Evolutionary conservation across 1,140 invertebrate species (phyloP).

Genomic region (Cotesia glomerata): DNA sequence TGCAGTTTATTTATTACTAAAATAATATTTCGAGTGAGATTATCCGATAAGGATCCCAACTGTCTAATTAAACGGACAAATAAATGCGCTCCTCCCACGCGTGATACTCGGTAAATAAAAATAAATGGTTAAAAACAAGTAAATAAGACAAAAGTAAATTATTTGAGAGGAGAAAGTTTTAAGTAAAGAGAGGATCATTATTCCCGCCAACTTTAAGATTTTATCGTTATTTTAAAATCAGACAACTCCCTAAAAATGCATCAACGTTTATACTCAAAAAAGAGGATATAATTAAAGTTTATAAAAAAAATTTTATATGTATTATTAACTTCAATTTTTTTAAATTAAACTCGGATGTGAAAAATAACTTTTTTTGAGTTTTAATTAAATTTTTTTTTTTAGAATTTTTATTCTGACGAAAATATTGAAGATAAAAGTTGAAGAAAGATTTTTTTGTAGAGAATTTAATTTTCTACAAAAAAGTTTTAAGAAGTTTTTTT

Average conservation of each 20-base stretch:
- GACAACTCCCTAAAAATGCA: neutral
- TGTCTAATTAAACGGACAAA: conserved; percentile 41
- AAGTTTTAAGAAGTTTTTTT: too few relatives aligned
- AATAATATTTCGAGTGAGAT: conserved; percentile 35
- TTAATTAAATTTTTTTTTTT: too few relatives aligned
- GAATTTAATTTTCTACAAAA: too few relatives aligned
- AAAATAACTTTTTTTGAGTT: too few relatives aligned
- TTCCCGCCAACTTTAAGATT: conserved; percentile 10
- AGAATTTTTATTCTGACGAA: too few relatives aligned
- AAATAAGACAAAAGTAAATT: too few relatives aligned
- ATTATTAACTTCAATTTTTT: too few relatives aligned
- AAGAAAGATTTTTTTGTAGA: too few relatives aligned
- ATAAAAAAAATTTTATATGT: too few relatives aligned
- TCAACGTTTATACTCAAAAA: neutral
- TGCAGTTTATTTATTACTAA: neutral
- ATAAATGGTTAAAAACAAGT: neutral
- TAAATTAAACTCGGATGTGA: too few relatives aligned
- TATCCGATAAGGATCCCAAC: conserved; percentile 36
- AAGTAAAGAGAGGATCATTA: conserved; percentile 20
- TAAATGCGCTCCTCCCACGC: conserved; percentile 33
- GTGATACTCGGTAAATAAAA: conserved; percentile 7
- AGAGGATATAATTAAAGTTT: too few relatives aligned
- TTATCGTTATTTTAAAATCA: conserved; percentile 3
- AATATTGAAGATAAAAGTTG: too few relatives aligned
- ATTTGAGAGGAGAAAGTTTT: conserved; percentile 7